Base-by-base conservation (phyloP, 1,140 invertebrate species). In the Macrostomum lignano region DNA sequence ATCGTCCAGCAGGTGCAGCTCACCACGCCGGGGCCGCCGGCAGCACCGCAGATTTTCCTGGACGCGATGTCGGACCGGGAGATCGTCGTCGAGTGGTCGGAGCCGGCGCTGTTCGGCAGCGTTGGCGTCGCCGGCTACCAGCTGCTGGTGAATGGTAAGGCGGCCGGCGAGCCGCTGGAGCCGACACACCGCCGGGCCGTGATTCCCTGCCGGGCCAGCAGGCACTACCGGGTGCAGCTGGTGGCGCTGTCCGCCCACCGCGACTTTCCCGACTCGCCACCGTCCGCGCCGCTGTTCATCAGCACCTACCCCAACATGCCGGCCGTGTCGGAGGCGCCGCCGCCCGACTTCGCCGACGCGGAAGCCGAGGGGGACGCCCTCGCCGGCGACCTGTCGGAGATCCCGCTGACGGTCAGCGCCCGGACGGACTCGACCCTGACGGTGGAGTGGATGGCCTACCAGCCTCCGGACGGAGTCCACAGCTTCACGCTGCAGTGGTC, bases 81-180 rank as follows among this genome's bases (percentile, higher is more conserved):
- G 36, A 50, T 58, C 40, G 42, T 46, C 6, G 45, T 58, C 29
- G 49, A 55, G 31, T 58, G 55, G 55, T 47, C 46, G 10, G 51
- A 56, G 39, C 55, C 55, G 7, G 40, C 43, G 26, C 31, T 51
- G 9, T 52, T 47, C 44, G 49, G 48, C 15, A 44, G 46, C 17
- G 44, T 49, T 25, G 49, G 45, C 32, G 39, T 55, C 17, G 45
- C 46, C 35, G 55, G 49, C 22, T 58, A 55, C 36, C 53, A 56
- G 43, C 45, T 54, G 17, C 53, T 45, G 33, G 31, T 58, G 36
- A 55, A 56, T 43, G 52, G 50, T 29, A 53, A 49, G 40, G 54
- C 52, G 35, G 46, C 46, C 20, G 55, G 53, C 7, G 49, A 46
- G 42, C 45, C 46, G 37, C 39, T 58, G 14, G 49, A 42, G 35